Evolutionary conservation across 2,113 vertebrate genomes (phyloP), one percentile per base, ranked within the genome.

Genomic region (Ptilorrhoa leucosticta): DNA sequence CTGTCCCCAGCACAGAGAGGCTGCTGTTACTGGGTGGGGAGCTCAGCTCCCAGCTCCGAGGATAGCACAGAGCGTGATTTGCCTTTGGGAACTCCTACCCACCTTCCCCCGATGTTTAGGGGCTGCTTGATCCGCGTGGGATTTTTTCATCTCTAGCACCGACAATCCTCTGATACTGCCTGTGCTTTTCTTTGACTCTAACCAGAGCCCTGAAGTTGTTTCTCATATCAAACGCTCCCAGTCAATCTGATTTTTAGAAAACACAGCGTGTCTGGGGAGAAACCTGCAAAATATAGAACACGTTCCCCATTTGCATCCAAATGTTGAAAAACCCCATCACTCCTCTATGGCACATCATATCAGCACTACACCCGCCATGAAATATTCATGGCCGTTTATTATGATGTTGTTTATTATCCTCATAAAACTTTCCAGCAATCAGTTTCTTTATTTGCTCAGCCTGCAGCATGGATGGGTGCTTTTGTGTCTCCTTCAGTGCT

Each of bases 311-410:
- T 94, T 97, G 92, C 96, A 94, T 94, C 83, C 9, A 0, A 88
- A 71, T 89, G 89, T 39, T 84, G 69, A 94, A 84, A 89, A 94
- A 51, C 15, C 53, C 82, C 92, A 83, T 94, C 72, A 60, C 53
- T 91, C 69, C 72, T 94, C 81, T 63, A 21, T 64, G 72, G 94
- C 89, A 84, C 73, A 87, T 77, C 72, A 28, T 20, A 88, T 80
- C 83, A 90, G 87, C 40, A 3, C 91, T 90, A 65, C 61, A 71
- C 72, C 39, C 8, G 0, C 87, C 82, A 93, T 96, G 94, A 97
- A 96, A 97, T 95, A 97, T 97, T 95, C 89, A 96, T 93, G 88
- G 72, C 54, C 79, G 40, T 95, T 94, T 93, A 94, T 97, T 77
- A 89, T 73, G 27, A 87, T 90, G 69, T 10, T 70, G 75, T 95